A percentile compares a stretch with the other conserved stretches of the same genome.
Conservation (phyloP, 2,113 vertebrate species). For the Calyptommatus sinebrachiatus region DNA sequence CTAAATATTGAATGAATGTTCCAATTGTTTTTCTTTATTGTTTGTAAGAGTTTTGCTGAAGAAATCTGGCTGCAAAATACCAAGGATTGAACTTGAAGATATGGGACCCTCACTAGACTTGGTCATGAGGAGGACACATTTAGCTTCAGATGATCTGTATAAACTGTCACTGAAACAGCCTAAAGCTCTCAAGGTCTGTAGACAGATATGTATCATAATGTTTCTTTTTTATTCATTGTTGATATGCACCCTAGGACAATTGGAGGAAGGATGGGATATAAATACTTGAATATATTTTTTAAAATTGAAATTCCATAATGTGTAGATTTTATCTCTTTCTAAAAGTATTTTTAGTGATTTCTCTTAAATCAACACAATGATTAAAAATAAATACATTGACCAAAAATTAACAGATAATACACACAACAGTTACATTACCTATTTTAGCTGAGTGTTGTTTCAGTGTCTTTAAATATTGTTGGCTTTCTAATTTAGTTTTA, state of each 20-base stretch:
- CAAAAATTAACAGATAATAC: no score
- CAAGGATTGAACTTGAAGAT: conserved; percentile 92
- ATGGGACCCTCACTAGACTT: conserved; percentile 92
- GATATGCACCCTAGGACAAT: no score
- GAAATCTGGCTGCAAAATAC: conserved; percentile 93
- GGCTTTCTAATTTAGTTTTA: no score
- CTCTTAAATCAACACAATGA: no score
- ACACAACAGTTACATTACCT: background rate
- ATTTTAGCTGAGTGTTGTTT: background rate
- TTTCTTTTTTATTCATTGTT: no score
- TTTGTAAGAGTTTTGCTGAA: conserved; percentile 84
- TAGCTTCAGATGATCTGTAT: conserved; percentile 93
- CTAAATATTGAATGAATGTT: background rate
- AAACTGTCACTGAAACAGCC: conserved; percentile 85
- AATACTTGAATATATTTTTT: no score
- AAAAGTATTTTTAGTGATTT: no score
- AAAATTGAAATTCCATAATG: no score
- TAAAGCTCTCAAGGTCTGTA: conserved; percentile 84
- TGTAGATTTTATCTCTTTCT: no score
- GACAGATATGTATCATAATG: background rate
- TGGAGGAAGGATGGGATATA: no score
- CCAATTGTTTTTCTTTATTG: background rate
- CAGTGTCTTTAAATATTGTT: background rate
- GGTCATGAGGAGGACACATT: conserved; percentile 84
- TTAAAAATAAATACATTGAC: no score